A percentile compares a stretch with the other conserved stretches of the same genome.
These are phyloP conservation scores for Apostichopus leukothele DNA, from an alignment of 53 echinoderm and acorn worm genomes.

Conservation along the genomic window DNA sequence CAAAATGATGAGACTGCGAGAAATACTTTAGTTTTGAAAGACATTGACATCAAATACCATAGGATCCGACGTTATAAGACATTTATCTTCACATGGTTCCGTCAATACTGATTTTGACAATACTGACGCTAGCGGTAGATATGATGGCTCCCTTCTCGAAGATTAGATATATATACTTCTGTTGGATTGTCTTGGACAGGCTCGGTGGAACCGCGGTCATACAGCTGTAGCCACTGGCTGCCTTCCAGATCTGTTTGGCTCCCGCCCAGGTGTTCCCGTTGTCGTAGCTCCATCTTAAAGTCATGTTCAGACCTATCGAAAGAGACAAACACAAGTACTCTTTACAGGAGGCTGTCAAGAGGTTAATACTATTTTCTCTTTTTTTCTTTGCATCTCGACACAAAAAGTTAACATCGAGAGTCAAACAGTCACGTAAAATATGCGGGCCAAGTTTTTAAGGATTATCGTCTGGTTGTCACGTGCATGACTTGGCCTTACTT, in stretches of 20 bases:
- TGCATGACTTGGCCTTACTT: no score
- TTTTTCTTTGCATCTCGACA: no score
- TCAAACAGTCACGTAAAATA: no score
- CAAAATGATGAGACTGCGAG: no score
- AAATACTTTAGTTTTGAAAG: no score
- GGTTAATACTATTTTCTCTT: no score
- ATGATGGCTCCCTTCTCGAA: conserved; percentile 69
- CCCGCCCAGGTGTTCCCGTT: conserved; percentile 66
- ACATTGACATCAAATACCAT: no score
- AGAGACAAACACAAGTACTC: background rate
- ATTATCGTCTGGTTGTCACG: no score
- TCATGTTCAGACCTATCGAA: conserved; percentile 61
- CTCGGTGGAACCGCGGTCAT: conserved; percentile 59
- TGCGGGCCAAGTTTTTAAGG: no score
- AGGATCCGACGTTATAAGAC: background rate
- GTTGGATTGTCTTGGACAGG: background rate
- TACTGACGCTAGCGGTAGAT: conserved; percentile 38
- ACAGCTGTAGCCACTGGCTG: conserved; percentile 62
- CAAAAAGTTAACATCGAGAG: no score
- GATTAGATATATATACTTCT: conserved; percentile 67
- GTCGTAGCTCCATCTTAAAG: conserved; percentile 68
- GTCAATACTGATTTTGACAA: conserved; percentile 58
- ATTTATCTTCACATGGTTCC: conserved; percentile 13
- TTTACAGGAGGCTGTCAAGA: background rate
- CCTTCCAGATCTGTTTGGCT: conserved; percentile 53